These are phyloP conservation scores for Xestia xanthographa DNA, from an alignment of 2,888 invertebrate genomes.

Conservation along the genomic window DNA sequence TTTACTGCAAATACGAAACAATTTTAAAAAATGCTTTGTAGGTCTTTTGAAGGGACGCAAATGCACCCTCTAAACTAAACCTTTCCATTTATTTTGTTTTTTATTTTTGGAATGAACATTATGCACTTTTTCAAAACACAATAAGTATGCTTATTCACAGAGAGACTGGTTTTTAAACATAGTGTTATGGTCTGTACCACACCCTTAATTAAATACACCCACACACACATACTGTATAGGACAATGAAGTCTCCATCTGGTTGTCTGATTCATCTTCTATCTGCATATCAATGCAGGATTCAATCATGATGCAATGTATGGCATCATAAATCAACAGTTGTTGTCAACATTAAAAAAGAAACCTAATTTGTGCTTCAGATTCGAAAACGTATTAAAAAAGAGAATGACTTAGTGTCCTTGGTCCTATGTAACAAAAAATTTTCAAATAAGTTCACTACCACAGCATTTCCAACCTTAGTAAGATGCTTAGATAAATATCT, in stretches of 20 bases:
- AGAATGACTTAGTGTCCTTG: neutral
- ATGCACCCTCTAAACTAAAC: too few species aligned
- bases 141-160: too few species aligned
- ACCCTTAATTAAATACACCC: neutral
- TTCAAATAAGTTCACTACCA: neutral
- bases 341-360: neutral
- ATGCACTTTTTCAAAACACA: too few species aligned
- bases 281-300: neutral
- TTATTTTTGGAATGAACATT: neutral
- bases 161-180: neutral
- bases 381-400: neutral
- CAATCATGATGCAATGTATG: neutral
- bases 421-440: too few species aligned
- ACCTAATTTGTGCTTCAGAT: neutral
- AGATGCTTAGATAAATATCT: neutral
- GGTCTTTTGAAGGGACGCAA: too few species aligned
- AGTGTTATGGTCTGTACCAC: neutral
- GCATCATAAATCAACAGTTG: neutral
- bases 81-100: too few species aligned
- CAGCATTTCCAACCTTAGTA: neutral
- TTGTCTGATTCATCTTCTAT: neutral
- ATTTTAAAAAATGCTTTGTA: too few species aligned
- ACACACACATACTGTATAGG: too few species aligned
- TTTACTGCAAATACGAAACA: too few species aligned
- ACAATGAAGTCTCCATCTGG: neutral